These are phyloP conservation scores for Trichonephila clavata DNA, from an alignment of 1,140 invertebrate species.

Conservation along the genomic window DNA sequence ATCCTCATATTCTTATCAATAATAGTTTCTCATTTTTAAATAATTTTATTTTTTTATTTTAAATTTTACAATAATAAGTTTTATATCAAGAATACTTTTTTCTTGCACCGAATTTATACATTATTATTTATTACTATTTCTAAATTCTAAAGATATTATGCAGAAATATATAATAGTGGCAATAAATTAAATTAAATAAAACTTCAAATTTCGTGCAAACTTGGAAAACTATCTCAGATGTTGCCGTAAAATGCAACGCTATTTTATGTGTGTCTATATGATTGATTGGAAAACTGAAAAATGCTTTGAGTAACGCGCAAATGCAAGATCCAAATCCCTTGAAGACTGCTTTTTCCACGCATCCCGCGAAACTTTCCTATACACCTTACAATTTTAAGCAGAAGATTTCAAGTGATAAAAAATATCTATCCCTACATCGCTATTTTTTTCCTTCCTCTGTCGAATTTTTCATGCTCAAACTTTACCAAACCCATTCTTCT, in stretches of 20 bases:
- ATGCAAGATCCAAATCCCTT: neutral
- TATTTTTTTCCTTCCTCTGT: neutral
- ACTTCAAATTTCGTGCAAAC: too few species aligned
- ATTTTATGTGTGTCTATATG: neutral
- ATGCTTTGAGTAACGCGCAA: neutral
- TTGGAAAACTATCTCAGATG: too few species aligned
- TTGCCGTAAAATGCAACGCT: neutral
- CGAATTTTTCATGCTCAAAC: neutral
- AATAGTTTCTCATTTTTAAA: too few species aligned
- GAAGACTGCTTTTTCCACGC: neutral
- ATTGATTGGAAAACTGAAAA: neutral
- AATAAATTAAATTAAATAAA: too few species aligned
- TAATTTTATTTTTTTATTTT: too few species aligned
- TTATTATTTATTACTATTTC: too few species aligned
- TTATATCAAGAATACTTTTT: too few species aligned
- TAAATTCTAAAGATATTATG: too few species aligned
- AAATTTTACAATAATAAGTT: too few species aligned
- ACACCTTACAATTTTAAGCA: constrained; percentile 16
- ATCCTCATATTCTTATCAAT: too few species aligned
- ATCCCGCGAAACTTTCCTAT: neutral
- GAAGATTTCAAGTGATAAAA: constrained; percentile 4
- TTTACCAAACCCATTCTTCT: constrained; percentile 14
- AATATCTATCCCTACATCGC: neutral
- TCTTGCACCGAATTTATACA: too few species aligned
- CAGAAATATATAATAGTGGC: too few species aligned